Conservation (phyloP, 2,888 invertebrate genomes). For the Odiellus spinosus region DNA sequence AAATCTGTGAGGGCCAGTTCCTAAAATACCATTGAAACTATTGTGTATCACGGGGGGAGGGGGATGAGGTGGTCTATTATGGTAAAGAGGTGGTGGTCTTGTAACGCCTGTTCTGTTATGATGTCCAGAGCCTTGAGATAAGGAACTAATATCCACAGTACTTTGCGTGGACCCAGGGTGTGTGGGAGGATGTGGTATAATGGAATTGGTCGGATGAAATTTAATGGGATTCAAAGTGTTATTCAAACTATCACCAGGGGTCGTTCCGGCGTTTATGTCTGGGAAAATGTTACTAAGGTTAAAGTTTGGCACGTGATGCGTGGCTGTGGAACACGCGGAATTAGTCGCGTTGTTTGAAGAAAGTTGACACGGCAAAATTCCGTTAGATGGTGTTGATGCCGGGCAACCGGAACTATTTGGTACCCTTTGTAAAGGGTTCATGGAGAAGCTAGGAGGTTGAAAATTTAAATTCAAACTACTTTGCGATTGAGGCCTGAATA, state of each 20-base stretch:
- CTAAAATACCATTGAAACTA: slow-evolving; percentile 28
- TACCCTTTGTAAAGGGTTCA: slow-evolving; percentile 13
- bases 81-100: slow-evolving; percentile 24
- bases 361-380: neutral
- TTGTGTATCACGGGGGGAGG: slow-evolving; percentile 27
- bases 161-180: neutral
- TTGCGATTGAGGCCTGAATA: slow-evolving; percentile 15
- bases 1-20: slow-evolving; percentile 29
- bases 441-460: slow-evolving; percentile 14
- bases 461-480: slow-evolving; percentile 14
- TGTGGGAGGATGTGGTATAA: slow-evolving; percentile 3
- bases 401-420: slow-evolving; percentile 10
- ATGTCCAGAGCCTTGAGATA: slow-evolving; percentile 21
- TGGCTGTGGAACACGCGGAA: slow-evolving; percentile 1
- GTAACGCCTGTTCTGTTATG: slow-evolving; percentile 24
- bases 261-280: slow-evolving; percentile 14
- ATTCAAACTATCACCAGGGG: slow-evolving; percentile 12
- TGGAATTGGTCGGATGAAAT: slow-evolving; percentile 12
- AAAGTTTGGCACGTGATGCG: slow-evolving; percentile 17
- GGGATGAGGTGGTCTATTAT: slow-evolving; percentile 23
- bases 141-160: neutral
- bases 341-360: neutral
- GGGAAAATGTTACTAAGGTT: slow-evolving; percentile 19
- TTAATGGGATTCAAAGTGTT: slow-evolving; percentile 16
- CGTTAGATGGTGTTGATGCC: neutral